phyloP scores from a whole-genome alignment of 2,797 vertebrate genomes.

The Catostomus latipinnis region DNA sequence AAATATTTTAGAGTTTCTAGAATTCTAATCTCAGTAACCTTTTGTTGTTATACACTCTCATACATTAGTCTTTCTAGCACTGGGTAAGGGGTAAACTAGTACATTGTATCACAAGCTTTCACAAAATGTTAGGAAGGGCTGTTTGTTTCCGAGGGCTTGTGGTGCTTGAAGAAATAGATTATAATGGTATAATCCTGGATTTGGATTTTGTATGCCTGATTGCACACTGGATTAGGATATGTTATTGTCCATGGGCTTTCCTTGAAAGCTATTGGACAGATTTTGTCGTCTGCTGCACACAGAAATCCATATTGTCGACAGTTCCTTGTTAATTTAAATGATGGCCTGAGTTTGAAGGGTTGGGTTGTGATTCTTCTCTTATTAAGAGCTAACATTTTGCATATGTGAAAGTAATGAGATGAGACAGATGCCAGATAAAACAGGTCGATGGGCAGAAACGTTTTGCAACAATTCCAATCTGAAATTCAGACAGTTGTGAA shows the following conservation, averaged over 20 bases:
- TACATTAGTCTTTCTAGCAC: not conserved
- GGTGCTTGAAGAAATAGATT: constrained; percentile 63
- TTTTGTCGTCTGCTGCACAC: not conserved
- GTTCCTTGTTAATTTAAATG: not conserved
- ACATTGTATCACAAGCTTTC: not conserved
- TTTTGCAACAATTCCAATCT: constrained; percentile 5
- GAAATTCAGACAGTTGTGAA: constrained; percentile 37
- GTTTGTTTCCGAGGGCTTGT: constrained; percentile 36
- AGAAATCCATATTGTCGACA: not conserved
- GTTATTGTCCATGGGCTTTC: constrained; percentile 58
- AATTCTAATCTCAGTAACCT: not conserved
- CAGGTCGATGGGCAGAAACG: not conserved
- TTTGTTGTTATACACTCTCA: constrained; percentile 10
- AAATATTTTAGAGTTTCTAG: not conserved
- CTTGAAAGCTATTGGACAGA: constrained; percentile 58
- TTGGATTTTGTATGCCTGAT: constrained; percentile 62
- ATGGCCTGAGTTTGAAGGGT: not conserved
- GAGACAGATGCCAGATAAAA: not conserved
- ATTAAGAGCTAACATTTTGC: too few relatives aligned
- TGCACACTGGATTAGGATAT: constrained; percentile 69
- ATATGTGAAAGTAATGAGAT: too few relatives aligned
- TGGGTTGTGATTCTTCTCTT: not conserved
- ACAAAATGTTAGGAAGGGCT: constrained; percentile 25
- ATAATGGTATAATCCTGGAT: constrained; percentile 72
- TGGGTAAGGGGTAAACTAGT: not conserved